Evolutionary conservation across 2,113 vertebrate genomes (phyloP), one percentile per base, ranked within the genome.

Genomic region (Melanerpes aurifrons): DNA sequence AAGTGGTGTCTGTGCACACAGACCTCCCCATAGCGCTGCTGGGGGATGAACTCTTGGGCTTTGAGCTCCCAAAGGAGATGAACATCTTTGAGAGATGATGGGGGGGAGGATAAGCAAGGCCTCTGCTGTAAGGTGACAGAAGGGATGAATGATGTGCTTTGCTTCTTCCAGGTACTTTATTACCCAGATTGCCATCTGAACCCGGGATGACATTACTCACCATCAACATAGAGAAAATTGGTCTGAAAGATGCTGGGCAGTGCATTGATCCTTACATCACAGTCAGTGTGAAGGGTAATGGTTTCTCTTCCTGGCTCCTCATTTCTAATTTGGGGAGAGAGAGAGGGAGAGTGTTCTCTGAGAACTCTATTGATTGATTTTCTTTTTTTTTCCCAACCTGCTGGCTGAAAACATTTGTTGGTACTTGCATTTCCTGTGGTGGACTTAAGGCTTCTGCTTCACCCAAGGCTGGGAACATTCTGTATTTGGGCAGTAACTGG

Each of bases 221-320:
- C 9, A 97, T 99, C 97, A 98, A 97, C 95, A 99, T 99, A 68
- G 99, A 99, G 94, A 99, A 99, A 94, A 99, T 99, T 61, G 99
- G 99, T 64, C 97, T 99, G 97, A 99, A 99, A 96, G 99, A 99
- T 48, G 99, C 99, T 2, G 99, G 99, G 50, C 99, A 99, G 89
- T 99, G 99, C 96, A 99, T 99, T 57, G 99, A 99, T 79, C 99
- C 99, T 45, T 99, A 99, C 91, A 98, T 99, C 88, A 99, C 98
- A 75, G 98, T 99, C 86, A 99, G 99, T 72, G 98, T 99, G 13
- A 99, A 99, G 98, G 99, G 99, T 99, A 97, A 97, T 53, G 84
- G 67, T 67, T 92, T 82, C 79, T 54, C 4, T 75, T 69, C 78
- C 19, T 75, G 9, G 48, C 14, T 89, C 28, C 72, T 80, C 19